These are phyloP conservation scores for Tapera naevia DNA, from an alignment of 2,797 vertebrate species.

Conservation along the genomic window DNA sequence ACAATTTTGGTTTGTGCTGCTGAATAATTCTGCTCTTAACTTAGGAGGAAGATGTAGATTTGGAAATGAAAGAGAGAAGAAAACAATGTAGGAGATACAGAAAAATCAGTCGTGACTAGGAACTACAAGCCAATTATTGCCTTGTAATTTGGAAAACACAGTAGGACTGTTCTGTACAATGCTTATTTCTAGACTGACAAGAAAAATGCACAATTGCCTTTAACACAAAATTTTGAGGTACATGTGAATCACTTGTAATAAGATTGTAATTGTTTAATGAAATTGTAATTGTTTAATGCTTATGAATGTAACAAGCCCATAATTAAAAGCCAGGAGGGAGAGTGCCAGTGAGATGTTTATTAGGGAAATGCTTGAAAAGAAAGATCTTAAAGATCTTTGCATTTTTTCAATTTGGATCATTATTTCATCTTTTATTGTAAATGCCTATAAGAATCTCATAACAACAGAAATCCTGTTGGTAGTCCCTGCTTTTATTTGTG, in stretches of 20 bases:
- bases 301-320: not conserved
- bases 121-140: constrained; percentile 14
- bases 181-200: constrained; percentile 18
- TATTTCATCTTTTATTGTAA: not conserved
- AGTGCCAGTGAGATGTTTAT: not conserved
- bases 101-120: constrained; percentile 55
- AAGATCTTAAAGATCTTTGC: not conserved
- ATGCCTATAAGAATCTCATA: not conserved
- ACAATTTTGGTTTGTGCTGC: not conserved
- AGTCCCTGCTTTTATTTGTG: not conserved
- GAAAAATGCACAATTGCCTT: constrained; percentile 22
- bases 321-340: not conserved
- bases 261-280: not conserved
- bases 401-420: not conserved
- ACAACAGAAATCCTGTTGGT: not conserved
- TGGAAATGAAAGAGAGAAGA: constrained; percentile 42
- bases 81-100: constrained; percentile 49
- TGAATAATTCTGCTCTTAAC: constrained; percentile 28
- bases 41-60: constrained; percentile 27
- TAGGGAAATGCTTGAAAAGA: not conserved
- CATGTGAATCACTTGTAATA: constrained; percentile 16
- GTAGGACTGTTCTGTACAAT: constrained; percentile 6
- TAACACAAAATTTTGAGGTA: not conserved
- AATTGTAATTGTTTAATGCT: not conserved
- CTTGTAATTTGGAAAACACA: constrained; percentile 45